A percentile compares a stretch with the other conserved stretches of the same genome.
Conservation (phyloP, 2,888 invertebrate genomes). For the Zaprionus lineosus region DNA sequence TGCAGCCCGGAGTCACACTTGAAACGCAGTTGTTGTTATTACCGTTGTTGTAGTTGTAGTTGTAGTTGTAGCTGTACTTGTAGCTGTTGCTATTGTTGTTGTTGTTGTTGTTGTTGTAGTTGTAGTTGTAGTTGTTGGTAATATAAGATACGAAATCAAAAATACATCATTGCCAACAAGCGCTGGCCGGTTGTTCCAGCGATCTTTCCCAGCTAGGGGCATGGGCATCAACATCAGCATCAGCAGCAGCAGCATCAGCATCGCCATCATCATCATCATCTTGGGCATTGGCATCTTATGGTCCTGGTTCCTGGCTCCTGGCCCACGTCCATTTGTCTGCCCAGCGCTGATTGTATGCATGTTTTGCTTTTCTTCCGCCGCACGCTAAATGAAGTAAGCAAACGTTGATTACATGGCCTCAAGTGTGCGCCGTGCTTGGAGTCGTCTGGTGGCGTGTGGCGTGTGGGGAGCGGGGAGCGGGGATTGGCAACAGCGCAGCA, state of each 20-base stretch:
- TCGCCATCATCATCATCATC: background rate
- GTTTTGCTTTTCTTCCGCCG: constrained; percentile 78
- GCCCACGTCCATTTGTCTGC: constrained; percentile 55
- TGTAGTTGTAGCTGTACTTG: constrained; percentile 36
- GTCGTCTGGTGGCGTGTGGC: constrained; percentile 37
- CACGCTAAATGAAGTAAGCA: constrained; percentile 78
- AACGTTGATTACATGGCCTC: constrained; percentile 78
- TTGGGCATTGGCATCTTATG: background rate
- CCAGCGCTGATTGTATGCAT: constrained; percentile 73
- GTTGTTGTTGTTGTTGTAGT: constrained; percentile 33
- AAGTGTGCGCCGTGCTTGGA: constrained; percentile 68
- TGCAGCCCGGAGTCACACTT: constrained; percentile 55
- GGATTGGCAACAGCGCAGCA: too few species aligned
- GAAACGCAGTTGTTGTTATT: constrained; percentile 37
- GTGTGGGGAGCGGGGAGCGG: background rate
- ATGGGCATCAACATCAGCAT: constrained; percentile 23
- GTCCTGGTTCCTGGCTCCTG: constrained; percentile 9
- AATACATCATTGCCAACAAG: constrained; percentile 80
- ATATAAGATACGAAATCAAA: constrained; percentile 79
- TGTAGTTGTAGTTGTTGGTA: constrained; percentile 67
- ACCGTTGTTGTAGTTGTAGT: constrained; percentile 28
- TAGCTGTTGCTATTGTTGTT: constrained; percentile 26
- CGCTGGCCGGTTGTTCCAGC: constrained; percentile 46
- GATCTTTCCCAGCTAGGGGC: constrained; percentile 30
- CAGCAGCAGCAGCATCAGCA: background rate